phyloP scores from a whole-genome alignment of 2,797 vertebrate species.

The Bradypodion ventrale region DNA sequence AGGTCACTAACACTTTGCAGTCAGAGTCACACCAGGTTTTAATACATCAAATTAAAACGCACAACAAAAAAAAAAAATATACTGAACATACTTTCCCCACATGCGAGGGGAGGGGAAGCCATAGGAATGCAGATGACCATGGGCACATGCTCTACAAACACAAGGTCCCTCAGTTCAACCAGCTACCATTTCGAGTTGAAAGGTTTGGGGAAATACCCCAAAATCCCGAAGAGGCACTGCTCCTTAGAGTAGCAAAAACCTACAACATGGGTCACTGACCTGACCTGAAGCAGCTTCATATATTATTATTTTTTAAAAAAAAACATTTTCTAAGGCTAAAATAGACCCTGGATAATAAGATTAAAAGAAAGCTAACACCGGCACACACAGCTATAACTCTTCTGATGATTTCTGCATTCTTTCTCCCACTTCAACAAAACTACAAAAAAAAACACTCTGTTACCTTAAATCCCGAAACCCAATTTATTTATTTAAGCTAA shows the following conservation, averaged over 20 bases:
- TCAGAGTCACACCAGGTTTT: not conserved
- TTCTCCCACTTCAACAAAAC: too few relatives aligned
- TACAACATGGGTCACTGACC: not conserved
- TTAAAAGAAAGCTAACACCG: too few relatives aligned
- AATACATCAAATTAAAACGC: not conserved
- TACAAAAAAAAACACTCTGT: too few relatives aligned
- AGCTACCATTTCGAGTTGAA: not conserved
- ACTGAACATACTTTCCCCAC: not conserved
- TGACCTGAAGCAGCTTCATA: not conserved
- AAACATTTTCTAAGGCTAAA: too few relatives aligned
- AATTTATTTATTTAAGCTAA: too few relatives aligned
- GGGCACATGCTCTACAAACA: not conserved
- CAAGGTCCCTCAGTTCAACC: slow-evolving; percentile 19
- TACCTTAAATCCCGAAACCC: too few relatives aligned
- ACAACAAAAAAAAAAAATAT: not conserved
- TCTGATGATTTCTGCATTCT: too few relatives aligned
- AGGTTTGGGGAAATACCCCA: not conserved
- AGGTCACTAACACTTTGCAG: not conserved
- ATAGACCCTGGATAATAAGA: too few relatives aligned
- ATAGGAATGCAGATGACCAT: not conserved
- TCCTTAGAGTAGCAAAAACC: not conserved
- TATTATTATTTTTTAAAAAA: too few relatives aligned
- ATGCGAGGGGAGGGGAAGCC: not conserved
- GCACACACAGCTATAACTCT: too few relatives aligned
- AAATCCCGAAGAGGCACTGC: not conserved